Percentiles rank a stretch among this genome's conserved stretches.
phyloP scores from a whole-genome alignment of 2,888 invertebrate genomes.

The Epinotia bilunana region DNA sequence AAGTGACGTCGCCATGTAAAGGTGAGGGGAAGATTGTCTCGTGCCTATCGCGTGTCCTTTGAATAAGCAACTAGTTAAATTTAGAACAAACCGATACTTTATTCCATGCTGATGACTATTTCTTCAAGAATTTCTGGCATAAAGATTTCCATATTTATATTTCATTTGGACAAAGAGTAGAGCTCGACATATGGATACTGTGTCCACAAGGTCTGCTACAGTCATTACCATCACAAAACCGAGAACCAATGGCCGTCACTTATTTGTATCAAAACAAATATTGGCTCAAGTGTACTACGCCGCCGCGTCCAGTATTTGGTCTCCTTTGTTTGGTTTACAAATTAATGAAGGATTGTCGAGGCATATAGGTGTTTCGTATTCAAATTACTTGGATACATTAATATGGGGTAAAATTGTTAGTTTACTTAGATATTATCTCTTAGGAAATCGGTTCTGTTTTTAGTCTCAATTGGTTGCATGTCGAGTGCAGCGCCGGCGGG shows the following conservation, averaged over 20 bases:
- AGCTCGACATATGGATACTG: conserved; percentile 59
- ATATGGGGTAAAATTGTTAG: conserved; percentile 49
- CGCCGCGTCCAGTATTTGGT: conserved; percentile 75
- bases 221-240: conserved; percentile 80
- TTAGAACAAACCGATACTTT: conserved; percentile 52
- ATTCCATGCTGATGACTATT: conserved; percentile 37
- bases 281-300: conserved; percentile 81
- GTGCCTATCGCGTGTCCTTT: conserved; percentile 78
- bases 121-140: conserved; percentile 34
- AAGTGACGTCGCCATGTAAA: conserved; percentile 72
- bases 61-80: conserved; percentile 63
- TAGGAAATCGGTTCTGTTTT: conserved; percentile 34
- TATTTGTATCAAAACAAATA: conserved; percentile 81
- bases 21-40: conserved; percentile 80
- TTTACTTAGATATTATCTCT: conserved; percentile 10
- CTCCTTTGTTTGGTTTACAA: conserved; percentile 74
- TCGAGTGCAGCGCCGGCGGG: conserved; percentile 33
- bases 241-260: conserved; percentile 77
- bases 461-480: conserved; percentile 17
- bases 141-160: conserved; percentile 56
- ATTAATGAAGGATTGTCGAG: conserved; percentile 80
- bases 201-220: conserved; percentile 69
- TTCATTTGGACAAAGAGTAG: conserved; percentile 57
- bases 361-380: conserved; percentile 62
- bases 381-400: conserved; percentile 60